These are phyloP conservation scores for Bradynema listronoti DNA, from an alignment of 1,140 invertebrate genomes.

Conservation along the genomic window DNA sequence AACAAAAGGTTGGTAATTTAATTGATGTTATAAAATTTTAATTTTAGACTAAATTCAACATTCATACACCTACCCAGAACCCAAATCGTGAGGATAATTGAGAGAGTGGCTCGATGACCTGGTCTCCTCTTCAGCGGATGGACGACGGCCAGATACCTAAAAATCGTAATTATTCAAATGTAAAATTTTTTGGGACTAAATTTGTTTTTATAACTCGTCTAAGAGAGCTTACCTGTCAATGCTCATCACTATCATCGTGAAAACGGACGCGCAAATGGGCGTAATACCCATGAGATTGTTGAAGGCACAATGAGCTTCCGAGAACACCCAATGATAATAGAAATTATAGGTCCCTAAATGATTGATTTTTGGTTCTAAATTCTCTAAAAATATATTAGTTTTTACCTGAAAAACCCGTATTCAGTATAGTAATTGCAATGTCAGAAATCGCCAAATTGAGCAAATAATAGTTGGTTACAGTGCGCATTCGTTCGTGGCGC, in stretches of 20 bases:
- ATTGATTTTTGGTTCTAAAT: too few relatives aligned
- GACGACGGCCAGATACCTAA: constrained; percentile 83
- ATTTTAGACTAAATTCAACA: neutral
- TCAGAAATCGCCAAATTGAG: constrained; percentile 16
- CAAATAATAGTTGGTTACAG: constrained; percentile 54
- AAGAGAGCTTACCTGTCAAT: constrained; percentile 41
- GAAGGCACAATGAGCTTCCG: constrained; percentile 44
- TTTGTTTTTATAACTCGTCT: too few relatives aligned
- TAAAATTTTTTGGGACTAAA: too few relatives aligned
- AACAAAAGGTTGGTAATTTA: neutral
- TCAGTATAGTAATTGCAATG: constrained; percentile 5
- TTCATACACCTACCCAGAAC: constrained; percentile 58
- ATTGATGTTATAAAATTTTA: neutral
- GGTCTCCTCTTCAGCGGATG: constrained; percentile 76
- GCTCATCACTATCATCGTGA: constrained; percentile 56
- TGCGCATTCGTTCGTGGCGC: constrained; percentile 52
- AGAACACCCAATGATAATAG: constrained; percentile 54
- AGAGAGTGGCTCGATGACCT: constrained; percentile 70
- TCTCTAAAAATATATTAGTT: too few relatives aligned
- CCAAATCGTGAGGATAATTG: constrained; percentile 76
- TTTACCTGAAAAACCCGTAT: constrained; percentile 11
- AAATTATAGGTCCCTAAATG: constrained; percentile 51
- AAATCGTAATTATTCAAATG: too few relatives aligned
- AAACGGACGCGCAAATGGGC: constrained; percentile 56
- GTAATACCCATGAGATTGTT: constrained; percentile 57